phyloP scores from a whole-genome alignment of 2,113 vertebrate species.

The Perca flavescens region DNA sequence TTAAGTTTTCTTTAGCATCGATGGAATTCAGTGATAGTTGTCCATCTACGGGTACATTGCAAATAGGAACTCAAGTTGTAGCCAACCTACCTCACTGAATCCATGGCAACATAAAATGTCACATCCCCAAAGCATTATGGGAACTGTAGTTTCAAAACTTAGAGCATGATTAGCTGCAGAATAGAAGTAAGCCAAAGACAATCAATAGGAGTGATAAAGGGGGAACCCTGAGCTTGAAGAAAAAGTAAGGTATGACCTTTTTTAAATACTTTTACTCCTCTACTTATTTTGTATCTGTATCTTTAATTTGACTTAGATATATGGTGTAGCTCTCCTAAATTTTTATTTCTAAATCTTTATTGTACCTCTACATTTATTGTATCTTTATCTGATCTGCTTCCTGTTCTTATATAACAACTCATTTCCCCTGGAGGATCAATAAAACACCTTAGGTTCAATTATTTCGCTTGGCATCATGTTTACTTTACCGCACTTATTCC shows the following conservation, averaged over 20 bases:
- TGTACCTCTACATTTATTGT: not conserved
- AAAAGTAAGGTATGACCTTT: not conserved
- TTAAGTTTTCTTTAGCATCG: not conserved
- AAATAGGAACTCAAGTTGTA: not conserved
- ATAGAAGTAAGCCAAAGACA: not conserved
- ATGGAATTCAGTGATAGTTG: not conserved
- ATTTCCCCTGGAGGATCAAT: conserved; percentile 1
- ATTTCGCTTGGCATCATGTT: not conserved
- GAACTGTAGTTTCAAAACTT: not conserved
- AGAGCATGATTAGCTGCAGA: not conserved
- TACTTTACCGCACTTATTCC: not conserved
- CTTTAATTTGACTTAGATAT: not conserved
- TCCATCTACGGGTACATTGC: not conserved
- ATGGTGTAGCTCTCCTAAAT: not conserved
- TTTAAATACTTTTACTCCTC: not conserved
- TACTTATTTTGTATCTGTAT: not conserved
- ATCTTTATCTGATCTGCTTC: conserved; percentile 16
- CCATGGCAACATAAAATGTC: not conserved
- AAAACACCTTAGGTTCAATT: conserved; percentile 1
- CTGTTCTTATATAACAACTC: not conserved
- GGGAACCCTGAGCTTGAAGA: no score
- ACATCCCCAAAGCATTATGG: not conserved
- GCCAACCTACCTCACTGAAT: not conserved
- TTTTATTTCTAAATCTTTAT: not conserved
- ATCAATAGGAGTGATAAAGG: no score